Base-by-base conservation (phyloP, 2,888 invertebrate genomes). In the Brassicogethes aeneus region DNA sequence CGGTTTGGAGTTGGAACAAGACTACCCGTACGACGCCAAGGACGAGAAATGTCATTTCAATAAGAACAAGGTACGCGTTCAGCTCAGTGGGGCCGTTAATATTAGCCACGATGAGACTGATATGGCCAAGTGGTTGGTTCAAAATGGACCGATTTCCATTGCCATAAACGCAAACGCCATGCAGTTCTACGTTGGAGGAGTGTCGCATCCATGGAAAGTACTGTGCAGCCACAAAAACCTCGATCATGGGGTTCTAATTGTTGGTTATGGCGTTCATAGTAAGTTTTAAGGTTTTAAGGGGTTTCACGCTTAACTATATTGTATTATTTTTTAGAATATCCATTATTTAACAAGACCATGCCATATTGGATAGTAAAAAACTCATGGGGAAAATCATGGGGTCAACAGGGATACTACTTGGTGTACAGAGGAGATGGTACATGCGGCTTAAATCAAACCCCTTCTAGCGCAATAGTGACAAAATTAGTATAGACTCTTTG, bases 151-250 rank as follows among this genome's bases (percentile, higher is more conserved):
- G 0, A 91, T 96, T 54, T 87, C 94, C 16, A 91, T 96, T 57
- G 95, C 88, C 57, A 86, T 96, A 54, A 96, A 96, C 65, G 95
- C 95, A 1, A 90, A 92, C 66, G 93, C 90, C 0, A 94, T 96
- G 94, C 84, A 94, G 75, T 94, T 95, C 67, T 96, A 96, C 65
- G 75, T 89, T 58, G 93, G 94, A 2, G 96, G 96, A 5, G 79
- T 96, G 10, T 92, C 94, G 0, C 94, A 96, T 71, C 95, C 95
- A 0, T 86, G 80, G 77, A 84, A 82, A 59, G 74, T 84, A 56
- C 72, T 95, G 10, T 93, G 92, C 66, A 78, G 72, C 55, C 83
- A 85, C 1, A 71, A 70, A 1, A 77, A 77, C 59, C 68, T 96
- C 17, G 93, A 96, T 69, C 95, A 96, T 61, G 96, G 95, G 2